These are phyloP conservation scores for Catocala sponsa DNA, from an alignment of 2,888 invertebrate genomes.

Conservation along the genomic window DNA sequence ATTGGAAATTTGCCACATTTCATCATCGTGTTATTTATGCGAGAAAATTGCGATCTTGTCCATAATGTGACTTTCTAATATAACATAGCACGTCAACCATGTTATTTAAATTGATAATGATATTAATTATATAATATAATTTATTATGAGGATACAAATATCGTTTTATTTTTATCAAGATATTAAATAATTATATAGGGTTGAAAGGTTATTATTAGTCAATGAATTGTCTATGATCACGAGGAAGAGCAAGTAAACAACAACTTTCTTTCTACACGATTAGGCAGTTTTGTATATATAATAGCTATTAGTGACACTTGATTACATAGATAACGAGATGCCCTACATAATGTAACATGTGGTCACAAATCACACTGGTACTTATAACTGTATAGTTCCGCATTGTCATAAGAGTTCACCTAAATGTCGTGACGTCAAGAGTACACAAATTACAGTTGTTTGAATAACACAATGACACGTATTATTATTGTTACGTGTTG, in stretches of 20 bases:
- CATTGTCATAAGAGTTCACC: too few relatives aligned
- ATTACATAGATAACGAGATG: conserved; percentile 11
- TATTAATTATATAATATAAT: conserved; percentile 20
- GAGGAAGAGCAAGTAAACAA: conserved; percentile 9
- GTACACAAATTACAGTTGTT: too few relatives aligned
- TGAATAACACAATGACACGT: too few relatives aligned
- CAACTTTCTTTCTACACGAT: conserved; percentile 52
- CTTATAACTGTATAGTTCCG: too few relatives aligned
- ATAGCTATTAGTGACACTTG: conserved; percentile 13
- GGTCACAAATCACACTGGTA: neutral
- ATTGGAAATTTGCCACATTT: neutral
- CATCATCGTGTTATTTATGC: neutral
- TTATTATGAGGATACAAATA: neutral
- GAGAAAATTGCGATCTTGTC: conserved; percentile 17
- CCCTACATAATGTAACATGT: conserved; percentile 2
- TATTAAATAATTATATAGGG: conserved; percentile 25
- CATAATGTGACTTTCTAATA: conserved; percentile 23
- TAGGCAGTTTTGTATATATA: conserved; percentile 25
- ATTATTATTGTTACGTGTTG: neutral
- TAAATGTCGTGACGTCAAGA: too few relatives aligned
- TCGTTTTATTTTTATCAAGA: neutral
- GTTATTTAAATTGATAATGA: conserved; percentile 28
- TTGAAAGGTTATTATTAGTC: neutral
- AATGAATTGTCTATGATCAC: conserved; percentile 17
- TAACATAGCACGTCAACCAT: neutral